These are phyloP conservation scores for Alloplasta piceator DNA, from an alignment of 2,888 invertebrate genomes.

Conservation along the genomic window DNA sequence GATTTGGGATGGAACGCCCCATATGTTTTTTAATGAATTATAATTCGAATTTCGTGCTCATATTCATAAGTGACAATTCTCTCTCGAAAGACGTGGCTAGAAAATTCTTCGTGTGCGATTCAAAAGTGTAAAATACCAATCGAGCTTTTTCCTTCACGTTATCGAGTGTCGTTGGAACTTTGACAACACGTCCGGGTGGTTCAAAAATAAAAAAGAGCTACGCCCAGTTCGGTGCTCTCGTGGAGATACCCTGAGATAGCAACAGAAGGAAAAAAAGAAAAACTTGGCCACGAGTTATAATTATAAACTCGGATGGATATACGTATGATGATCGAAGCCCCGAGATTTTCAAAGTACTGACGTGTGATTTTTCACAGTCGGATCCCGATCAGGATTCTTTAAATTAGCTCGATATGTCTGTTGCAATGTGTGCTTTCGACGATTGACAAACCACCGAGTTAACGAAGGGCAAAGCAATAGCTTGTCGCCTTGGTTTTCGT, in stretches of 20 bases:
- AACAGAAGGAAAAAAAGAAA: conserved; percentile 9
- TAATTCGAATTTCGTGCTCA: too few species aligned
- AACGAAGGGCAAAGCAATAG: conserved; percentile 19
- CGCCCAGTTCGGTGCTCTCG: conserved; percentile 55
- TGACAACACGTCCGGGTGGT: conserved; percentile 44
- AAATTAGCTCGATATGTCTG: conserved; percentile 26
- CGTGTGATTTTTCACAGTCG: conserved; percentile 44
- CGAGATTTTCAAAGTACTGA: neutral
- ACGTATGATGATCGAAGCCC: conserved; percentile 29
- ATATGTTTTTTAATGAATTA: too few species aligned
- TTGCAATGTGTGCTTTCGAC: conserved; percentile 16
- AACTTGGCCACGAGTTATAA: conserved; percentile 52
- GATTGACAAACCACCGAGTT: too few species aligned
- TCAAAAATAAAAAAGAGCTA: conserved; percentile 65
- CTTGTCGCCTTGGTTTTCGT: conserved; percentile 38
- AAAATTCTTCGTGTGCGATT: neutral
- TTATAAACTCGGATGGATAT: conserved; percentile 48
- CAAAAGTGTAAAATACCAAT: conserved; percentile 13
- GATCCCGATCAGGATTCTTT: conserved; percentile 38
- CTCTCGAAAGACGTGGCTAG: conserved; percentile 1
- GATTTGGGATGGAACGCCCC: too few species aligned
- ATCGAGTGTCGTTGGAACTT: conserved; percentile 26
- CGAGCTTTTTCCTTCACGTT: conserved; percentile 19
- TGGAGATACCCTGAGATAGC: too few species aligned
- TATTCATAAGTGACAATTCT: too few species aligned